Evolutionary conservation across 2,888 invertebrate species (phyloP).

Genomic region (Miltochrista miniata): DNA sequence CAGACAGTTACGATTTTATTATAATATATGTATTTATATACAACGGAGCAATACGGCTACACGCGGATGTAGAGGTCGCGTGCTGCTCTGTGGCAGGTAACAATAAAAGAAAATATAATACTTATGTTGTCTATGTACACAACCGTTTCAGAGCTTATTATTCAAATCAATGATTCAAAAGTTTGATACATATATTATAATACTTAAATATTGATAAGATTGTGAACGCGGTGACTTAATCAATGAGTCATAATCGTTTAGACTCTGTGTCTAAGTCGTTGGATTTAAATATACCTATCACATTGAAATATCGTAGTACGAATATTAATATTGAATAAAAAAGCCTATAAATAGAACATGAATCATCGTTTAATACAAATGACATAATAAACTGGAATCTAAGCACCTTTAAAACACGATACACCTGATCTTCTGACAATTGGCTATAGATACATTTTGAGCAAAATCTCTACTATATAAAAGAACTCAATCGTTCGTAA

Average conservation of each 20-base stretch:
- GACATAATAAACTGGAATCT: not conserved
- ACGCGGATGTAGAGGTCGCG: no score
- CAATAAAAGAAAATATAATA: no score
- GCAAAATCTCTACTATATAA: no score
- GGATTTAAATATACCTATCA: constrained; percentile 14
- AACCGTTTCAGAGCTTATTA: constrained; percentile 11
- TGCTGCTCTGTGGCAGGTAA: no score
- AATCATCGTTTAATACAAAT: not conserved
- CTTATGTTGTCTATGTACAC: not conserved
- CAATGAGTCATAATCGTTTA: constrained; percentile 34
- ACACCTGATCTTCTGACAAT: no score
- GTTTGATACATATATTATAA: not conserved
- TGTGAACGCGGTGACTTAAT: constrained; percentile 23
- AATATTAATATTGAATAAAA: constrained; percentile 2
- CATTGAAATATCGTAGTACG: constrained; percentile 11
- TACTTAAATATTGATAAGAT: constrained; percentile 21
- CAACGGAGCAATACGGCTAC: no score
- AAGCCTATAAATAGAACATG: constrained; percentile 5
- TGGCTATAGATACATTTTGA: no score
- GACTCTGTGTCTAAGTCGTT: constrained; percentile 32
- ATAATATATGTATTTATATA: no score
- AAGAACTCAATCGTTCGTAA: no score
- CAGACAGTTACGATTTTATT: no score
- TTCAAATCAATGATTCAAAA: constrained; percentile 15
- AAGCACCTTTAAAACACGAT: not conserved